Evolutionary conservation across 2,797 vertebrate species (phyloP).

Genomic region (Alauda arvensis): DNA sequence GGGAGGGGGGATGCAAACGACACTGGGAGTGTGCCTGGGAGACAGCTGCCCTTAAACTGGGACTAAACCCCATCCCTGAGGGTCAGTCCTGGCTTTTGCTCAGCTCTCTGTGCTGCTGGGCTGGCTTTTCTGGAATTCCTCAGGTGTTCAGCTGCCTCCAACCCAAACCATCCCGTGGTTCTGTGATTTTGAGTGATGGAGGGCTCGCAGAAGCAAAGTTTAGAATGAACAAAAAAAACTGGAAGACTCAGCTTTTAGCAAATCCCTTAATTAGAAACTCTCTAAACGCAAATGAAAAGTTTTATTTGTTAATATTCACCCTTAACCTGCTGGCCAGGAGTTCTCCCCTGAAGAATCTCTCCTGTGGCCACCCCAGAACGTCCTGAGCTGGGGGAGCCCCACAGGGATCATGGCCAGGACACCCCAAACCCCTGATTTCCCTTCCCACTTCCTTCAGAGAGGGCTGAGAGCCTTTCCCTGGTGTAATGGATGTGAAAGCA

Average conservation of each 20-base stretch:
- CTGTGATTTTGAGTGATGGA: background rate
- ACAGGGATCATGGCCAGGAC: background rate
- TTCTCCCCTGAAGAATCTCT: background rate
- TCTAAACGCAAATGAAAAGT: background rate
- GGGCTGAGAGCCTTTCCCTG: conserved; percentile 16
- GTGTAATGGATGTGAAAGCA: conserved; percentile 52
- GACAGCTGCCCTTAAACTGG: background rate
- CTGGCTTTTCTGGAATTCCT: background rate
- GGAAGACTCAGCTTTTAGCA: background rate
- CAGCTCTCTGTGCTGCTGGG: background rate
- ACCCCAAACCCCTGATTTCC: background rate
- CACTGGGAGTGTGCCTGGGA: background rate
- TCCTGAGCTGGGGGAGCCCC: background rate
- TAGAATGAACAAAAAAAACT: background rate
- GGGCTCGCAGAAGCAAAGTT: background rate
- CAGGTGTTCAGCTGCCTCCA: rapidly evolving
- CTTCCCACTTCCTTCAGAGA: conserved; percentile 31
- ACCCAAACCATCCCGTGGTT: rapidly evolving
- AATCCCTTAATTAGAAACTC: background rate
- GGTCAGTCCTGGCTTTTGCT: background rate
- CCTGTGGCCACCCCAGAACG: background rate
- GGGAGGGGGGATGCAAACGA: conserved; percentile 8
- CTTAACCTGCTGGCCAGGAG: conserved; percentile 16
- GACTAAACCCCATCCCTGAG: background rate
- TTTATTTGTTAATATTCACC: rapidly evolving